Conservation (phyloP, 2,888 invertebrate species). For the Drosophila formosana region DNA sequence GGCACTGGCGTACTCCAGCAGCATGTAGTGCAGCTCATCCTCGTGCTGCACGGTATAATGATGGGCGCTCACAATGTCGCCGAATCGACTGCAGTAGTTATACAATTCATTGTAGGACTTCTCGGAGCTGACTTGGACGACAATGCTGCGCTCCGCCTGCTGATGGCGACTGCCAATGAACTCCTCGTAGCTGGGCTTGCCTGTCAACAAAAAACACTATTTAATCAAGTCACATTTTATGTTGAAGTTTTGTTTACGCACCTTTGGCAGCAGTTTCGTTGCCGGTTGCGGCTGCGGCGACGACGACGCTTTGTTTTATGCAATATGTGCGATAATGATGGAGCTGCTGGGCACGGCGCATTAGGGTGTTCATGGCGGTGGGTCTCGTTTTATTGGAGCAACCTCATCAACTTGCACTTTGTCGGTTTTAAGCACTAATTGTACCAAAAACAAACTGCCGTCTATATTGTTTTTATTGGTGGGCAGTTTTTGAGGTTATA, state of each 20-base stretch:
- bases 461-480: slow-evolving; percentile 33
- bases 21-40: slow-evolving; percentile 89
- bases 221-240: background rate
- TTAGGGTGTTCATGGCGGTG: slow-evolving; percentile 64
- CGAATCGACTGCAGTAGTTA: slow-evolving; percentile 89
- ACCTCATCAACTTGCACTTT: slow-evolving; percentile 37
- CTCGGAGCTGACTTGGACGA: slow-evolving; percentile 91
- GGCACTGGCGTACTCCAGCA: slow-evolving; percentile 89
- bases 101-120: slow-evolving; percentile 89
- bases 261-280: slow-evolving; percentile 23
- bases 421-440: slow-evolving; percentile 14
- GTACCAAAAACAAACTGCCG: slow-evolving; percentile 5
- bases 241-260: slow-evolving; percentile 26
- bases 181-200: slow-evolving; percentile 86
- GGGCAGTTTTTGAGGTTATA: slow-evolving; percentile 58
- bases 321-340: slow-evolving; percentile 61
- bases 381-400: slow-evolving; percentile 13
- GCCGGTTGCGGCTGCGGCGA: slow-evolving; percentile 24
- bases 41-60: slow-evolving; percentile 86
- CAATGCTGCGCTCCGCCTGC: slow-evolving; percentile 89
- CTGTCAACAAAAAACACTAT: slow-evolving; percentile 23
- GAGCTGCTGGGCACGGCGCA: slow-evolving; percentile 57
- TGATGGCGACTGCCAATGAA: slow-evolving; percentile 87
- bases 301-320: slow-evolving; percentile 51
- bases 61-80: slow-evolving; percentile 88